Base-by-base conservation (phyloP, 2,113 vertebrate species). In the Uropsilus gracilis region DNA sequence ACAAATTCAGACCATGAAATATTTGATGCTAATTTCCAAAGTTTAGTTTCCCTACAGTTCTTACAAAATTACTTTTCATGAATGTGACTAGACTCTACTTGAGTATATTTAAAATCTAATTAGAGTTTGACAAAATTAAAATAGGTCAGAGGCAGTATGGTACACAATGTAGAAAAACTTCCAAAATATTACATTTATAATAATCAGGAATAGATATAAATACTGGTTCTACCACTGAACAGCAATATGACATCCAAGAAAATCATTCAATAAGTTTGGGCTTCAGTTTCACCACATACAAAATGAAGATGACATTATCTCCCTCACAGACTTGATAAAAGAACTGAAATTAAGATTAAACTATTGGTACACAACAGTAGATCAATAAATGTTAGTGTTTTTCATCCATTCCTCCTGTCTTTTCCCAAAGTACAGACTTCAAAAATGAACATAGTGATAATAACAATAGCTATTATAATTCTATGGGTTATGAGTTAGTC, bases 51-150 rank as follows among this genome's bases (percentile, higher is more conserved):
- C 72, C 69, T n/a, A 73, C 0, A 77, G 66, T 82, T 68, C 46
- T 73, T 90, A 83, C 14, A 86, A 82, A 94, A 90, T 90, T 89
- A 82, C 42, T 76, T 80, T 44, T 59, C 48, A 89, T 30, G n/a
- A 80, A 86, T 89, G 46, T 50, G 14, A 44, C 42, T 73, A 88
- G 93, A 76, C 5, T 86, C 78, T 78, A 66, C 85, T 64, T 89
- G 32, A 93, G 57, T 46, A 32, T 26, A 96, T 64, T 95, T 77
- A 46, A 90, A 89, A 96, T 88, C 64, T 39, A 89, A 22, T 92
- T 88, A 77, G n/a, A n/a, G 39, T 63, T 83, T 93, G 50, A 89
- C 24, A 91, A 42, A 88, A 96, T 95, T 97, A 92, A 93, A 66
- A 86, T 11, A 94, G 81, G 80, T 87, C 55, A 86, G 59, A 92